Base-by-base conservation (phyloP, 1,140 invertebrate species). In the Oscheius sp. region DNA sequence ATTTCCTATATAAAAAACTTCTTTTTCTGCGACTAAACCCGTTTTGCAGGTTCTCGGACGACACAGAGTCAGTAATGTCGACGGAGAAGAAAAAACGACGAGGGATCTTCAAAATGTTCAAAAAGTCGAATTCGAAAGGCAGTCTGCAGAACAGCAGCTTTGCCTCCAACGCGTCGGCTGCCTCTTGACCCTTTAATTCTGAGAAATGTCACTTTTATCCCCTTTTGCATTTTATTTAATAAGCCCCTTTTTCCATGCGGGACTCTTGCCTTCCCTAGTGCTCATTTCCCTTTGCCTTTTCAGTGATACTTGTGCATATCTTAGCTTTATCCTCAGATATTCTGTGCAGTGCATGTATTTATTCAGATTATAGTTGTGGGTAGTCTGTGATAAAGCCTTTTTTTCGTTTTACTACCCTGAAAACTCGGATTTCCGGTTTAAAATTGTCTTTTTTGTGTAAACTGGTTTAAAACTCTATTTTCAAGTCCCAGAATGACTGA, bases 41-140 rank as follows among this genome's bases (percentile, higher is more conserved):
- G n/a, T 10, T 42, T 42, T 42, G 7, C 38, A 42, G 49, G 7
- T 55, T 55, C 49, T 7, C 49, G 23, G 49, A 55, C 23, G 49
- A 55, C 28, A 55, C 49, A 20, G 49, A 23, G 4, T 55, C 49
- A 23, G 28, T 55, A 55, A 55, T 23, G 15, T 55, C 59, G 13
- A 62, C 59, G 15, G 32, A 65, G 36, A 65, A 42, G 63, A 65
- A 38, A 38, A 65, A 65, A 38, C 3, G 31, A 45, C 10, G 29
- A 38, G 35, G 13, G 26, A 4, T 65, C 2, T 20, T 13, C 3
- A 34, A 42, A 3, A 3, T 65, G n/a, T 65, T 65, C 29, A 38
- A 38, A n/a, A 34, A 38, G 23, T 55, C 49, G 7, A 55, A 15
- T 55, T 55, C 49, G 7, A 55, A 55, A 55, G 49, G 49, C 49